Evolutionary conservation across 2,797 vertebrate species (phyloP), one percentile per base, ranked within the genome.

Genomic region (Saguinus oedipus): DNA sequence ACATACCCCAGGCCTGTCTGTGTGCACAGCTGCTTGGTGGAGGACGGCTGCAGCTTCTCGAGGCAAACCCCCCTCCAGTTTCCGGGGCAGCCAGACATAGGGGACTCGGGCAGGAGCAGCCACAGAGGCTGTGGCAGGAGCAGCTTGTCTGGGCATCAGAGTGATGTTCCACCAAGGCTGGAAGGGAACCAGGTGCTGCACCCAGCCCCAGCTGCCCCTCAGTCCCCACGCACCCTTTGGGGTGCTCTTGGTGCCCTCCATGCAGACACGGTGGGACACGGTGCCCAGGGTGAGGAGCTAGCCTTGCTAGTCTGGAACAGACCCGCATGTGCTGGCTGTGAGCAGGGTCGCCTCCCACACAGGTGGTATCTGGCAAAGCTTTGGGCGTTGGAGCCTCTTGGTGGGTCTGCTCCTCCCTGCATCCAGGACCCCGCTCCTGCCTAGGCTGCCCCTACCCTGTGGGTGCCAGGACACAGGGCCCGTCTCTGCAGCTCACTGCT

Each of bases 401-500:
- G 17, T 3, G 20, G 22, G 55, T 30, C 87, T 55, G 36, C n/a
- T 15, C 3, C 26, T 36, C 20, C 9, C 68, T 39, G 68, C 68
- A 36, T 39, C 20, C 68, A 26, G 72, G 72, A 42, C 12, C 13
- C 72, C 3, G 20, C 72, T 75, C 12, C 72, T 75, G 7, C 80
- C 53, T 42, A 8, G 7, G 53, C 83, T n/a, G 11, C 20, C 59
- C n/a, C 36, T 4, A 0, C 9, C n/a, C n/a, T 36, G 2, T n/a
- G 12, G 64, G 50, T 17, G 48, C 33, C 4, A 10, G 64, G 19
- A 24, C 17, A 7, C 30, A 6, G 17, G 2, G 27, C 39, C 20
- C 39, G 2, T 0, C 36, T 19, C 15, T 7, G 2, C 1, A 0
- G 33, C 8, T 15, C 11, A 5, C n/a, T 3, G n/a, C 44, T 24